Percentiles rank a stretch among this genome's conserved stretches.
phyloP scores from a whole-genome alignment of 1,140 invertebrate genomes.

The Varroa destructor region DNA sequence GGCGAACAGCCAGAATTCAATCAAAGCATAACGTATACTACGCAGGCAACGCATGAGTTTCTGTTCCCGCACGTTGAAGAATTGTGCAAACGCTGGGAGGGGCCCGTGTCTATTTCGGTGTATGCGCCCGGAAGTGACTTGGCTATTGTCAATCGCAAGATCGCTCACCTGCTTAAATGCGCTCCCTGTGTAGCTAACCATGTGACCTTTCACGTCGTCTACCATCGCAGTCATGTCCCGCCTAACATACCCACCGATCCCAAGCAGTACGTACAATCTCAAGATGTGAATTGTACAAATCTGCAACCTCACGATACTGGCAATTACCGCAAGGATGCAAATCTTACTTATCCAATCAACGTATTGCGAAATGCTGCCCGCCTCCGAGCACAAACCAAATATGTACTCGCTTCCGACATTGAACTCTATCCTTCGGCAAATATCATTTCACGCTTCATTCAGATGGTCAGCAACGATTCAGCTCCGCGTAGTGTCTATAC shows the following conservation, averaged over 20 bases:
- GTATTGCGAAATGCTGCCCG: constrained; percentile 38
- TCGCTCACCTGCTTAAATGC: constrained; percentile 48
- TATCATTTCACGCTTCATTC: constrained; percentile 34
- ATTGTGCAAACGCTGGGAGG: constrained; percentile 57
- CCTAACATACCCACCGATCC: constrained; percentile 4
- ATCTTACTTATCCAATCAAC: constrained; percentile 39
- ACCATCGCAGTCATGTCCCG: constrained; percentile 30
- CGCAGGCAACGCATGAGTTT: constrained; percentile 68
- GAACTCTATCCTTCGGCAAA: constrained; percentile 37
- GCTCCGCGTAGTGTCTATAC: constrained; percentile 50
- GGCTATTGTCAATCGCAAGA: constrained; percentile 48
- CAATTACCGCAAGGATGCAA: constrained; percentile 24
- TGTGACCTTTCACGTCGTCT: constrained; percentile 36
- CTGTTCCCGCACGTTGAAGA: constrained; percentile 76
- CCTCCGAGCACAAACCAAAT: constrained; percentile 34
- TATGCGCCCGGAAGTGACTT: constrained; percentile 60
- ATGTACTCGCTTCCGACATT: constrained; percentile 37
- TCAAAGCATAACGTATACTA: constrained; percentile 76
- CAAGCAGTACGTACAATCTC: constrained; percentile 18
- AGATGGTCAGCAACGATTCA: constrained; percentile 26
- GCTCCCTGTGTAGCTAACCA: constrained; percentile 32
- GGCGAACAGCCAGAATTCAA: constrained; percentile 48
- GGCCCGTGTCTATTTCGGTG: constrained; percentile 58
- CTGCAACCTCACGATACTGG: constrained; percentile 15
- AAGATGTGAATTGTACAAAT: constrained; percentile 24